Conservation (phyloP, 1,140 invertebrate species). For the Hesperophylax magnus region DNA sequence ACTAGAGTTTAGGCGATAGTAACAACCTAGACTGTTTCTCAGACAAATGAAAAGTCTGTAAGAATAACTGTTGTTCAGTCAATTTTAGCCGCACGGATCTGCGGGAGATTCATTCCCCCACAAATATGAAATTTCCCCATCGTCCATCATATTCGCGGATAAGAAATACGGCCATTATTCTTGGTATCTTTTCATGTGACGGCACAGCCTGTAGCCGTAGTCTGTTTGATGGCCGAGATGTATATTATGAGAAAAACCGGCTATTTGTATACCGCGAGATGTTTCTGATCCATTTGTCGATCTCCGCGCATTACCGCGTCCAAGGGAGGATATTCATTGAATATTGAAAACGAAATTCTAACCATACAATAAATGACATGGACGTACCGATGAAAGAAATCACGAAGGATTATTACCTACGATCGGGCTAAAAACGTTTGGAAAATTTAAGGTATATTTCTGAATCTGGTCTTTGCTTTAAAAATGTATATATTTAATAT, state of each 20-base stretch:
- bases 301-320: not conserved
- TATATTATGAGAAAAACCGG: not conserved
- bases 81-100: not conserved
- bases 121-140: slow-evolving; percentile 2
- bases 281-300: slow-evolving; percentile 40
- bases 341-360: not conserved
- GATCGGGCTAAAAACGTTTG: too few relatives aligned
- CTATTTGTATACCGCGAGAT: slow-evolving; percentile 34
- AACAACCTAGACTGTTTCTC: too few relatives aligned
- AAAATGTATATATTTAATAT: too few relatives aligned
- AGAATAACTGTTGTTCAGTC: too few relatives aligned
- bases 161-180: slow-evolving; percentile 24
- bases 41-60: too few relatives aligned
- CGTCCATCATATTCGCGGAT: slow-evolving; percentile 14
- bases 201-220: not conserved
- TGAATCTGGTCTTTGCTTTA: too few relatives aligned
- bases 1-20: too few relatives aligned
- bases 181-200: slow-evolving; percentile 19
- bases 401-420: too few relatives aligned
- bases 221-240: slow-evolving; percentile 16
- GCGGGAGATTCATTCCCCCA: not conserved
- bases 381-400: too few relatives aligned
- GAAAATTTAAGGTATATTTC: too few relatives aligned
- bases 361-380: too few relatives aligned
- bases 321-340: not conserved